A percentile compares a stretch with the other conserved stretches of the same genome.
These are phyloP conservation scores for Propsilocerus akamusi DNA, from an alignment of 1,140 invertebrate species.

Conservation along the genomic window DNA sequence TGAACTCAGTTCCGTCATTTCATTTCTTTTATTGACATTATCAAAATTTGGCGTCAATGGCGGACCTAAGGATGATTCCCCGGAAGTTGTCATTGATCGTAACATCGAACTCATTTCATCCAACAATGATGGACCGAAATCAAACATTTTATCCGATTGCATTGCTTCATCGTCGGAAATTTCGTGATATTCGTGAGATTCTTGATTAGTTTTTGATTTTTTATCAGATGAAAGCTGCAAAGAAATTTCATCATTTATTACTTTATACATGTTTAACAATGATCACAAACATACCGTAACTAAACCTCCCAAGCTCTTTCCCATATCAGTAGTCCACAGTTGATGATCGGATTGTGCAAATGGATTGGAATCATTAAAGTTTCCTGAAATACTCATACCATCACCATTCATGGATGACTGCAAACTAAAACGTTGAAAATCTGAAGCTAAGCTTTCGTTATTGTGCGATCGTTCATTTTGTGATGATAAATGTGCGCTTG, in stretches of 20 bases:
- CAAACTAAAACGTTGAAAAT: neutral
- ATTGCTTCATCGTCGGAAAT: constrained; percentile 72
- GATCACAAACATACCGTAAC: too few species aligned
- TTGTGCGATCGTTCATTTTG: neutral
- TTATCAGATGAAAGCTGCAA: neutral
- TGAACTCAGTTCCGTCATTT: constrained; percentile 48
- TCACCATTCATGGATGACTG: too few species aligned
- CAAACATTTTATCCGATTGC: constrained; percentile 40
- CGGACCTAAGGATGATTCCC: constrained; percentile 7
- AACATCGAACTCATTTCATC: constrained; percentile 95
- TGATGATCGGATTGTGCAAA: neutral
- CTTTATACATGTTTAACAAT: too few species aligned
- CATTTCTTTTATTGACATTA: constrained; percentile 46
- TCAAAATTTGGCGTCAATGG: constrained; percentile 37
- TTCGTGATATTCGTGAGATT: constrained; percentile 61
- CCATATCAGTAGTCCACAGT: neutral
- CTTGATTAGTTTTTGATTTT: neutral
- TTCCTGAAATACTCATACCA: neutral
- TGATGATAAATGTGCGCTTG: neutral
- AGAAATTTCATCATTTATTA: too few species aligned
- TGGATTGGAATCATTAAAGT: neutral
- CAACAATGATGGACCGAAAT: constrained; percentile 81
- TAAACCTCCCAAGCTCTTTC: neutral
- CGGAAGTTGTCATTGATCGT: constrained; percentile 37
- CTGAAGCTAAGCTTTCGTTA: neutral